Evolutionary conservation across 2,113 vertebrate genomes (phyloP).

Genomic region (Rhabdornis inornatus): DNA sequence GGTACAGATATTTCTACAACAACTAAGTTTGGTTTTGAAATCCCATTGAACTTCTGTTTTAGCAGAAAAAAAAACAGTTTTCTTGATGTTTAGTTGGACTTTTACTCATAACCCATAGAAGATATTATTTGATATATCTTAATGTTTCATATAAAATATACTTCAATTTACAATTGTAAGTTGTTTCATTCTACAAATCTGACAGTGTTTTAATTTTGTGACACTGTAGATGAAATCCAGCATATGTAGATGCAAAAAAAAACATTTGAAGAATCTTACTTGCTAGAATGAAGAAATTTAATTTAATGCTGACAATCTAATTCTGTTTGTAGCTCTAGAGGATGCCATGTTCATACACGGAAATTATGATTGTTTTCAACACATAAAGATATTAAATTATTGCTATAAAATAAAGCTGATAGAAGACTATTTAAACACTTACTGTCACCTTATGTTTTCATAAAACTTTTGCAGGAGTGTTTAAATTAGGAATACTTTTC

Average conservation of each 20-base stretch:
- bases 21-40: not conserved
- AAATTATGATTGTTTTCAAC: not conserved
- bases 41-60: not conserved
- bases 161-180: not conserved
- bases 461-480: not conserved
- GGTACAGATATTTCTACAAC: not conserved
- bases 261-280: not conserved
- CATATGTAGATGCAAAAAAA: not conserved
- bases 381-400: not conserved
- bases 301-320: not conserved
- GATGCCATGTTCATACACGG: not conserved
- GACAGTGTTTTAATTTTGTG: not conserved
- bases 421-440: not conserved
- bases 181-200: not conserved
- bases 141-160: not conserved
- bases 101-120: not conserved
- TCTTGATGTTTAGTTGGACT: not conserved
- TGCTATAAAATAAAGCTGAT: not conserved
- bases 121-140: not conserved
- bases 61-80: not conserved
- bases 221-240: not conserved
- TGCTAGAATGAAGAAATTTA: not conserved
- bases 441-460: not conserved
- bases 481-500: not conserved
- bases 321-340: not conserved